These are phyloP conservation scores for Spinus olivaceus DNA, from an alignment of 2,797 vertebrate species.

Conservation along the genomic window DNA sequence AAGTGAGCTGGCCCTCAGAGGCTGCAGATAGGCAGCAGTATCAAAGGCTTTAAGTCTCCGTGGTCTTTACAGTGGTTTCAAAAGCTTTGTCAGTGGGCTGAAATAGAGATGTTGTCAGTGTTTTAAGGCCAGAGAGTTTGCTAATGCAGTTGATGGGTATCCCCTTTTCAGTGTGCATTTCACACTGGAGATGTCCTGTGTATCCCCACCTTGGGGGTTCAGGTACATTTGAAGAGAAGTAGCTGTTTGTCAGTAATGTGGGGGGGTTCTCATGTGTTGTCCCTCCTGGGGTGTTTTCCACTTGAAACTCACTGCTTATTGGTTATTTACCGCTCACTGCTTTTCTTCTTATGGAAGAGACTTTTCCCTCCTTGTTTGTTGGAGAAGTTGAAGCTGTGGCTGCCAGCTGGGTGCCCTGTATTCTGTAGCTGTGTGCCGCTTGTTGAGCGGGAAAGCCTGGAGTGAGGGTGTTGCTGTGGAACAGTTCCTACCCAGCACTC, in stretches of 20 bases:
- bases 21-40: neutral
- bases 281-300: neutral
- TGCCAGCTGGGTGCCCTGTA: neutral
- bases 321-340: rapidly evolving
- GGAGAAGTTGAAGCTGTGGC: neutral
- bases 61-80: neutral
- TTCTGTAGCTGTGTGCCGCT: rapidly evolving
- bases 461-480: neutral
- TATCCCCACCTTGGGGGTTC: neutral
- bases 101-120: neutral
- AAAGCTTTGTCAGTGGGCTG: neutral
- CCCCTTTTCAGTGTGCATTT: neutral
- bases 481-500: neutral
- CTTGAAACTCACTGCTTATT: neutral
- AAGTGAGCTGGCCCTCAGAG: neutral
- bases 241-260: neutral
- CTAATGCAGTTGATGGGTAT: neutral
- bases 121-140: neutral
- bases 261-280: neutral
- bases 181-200: rapidly evolving
- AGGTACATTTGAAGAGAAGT: neutral
- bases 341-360: neutral
- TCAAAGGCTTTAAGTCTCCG: neutral
- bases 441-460: neutral
- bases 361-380: neutral